Base-by-base conservation (phyloP, 2,113 vertebrate species). In the Aramus guarauna region DNA sequence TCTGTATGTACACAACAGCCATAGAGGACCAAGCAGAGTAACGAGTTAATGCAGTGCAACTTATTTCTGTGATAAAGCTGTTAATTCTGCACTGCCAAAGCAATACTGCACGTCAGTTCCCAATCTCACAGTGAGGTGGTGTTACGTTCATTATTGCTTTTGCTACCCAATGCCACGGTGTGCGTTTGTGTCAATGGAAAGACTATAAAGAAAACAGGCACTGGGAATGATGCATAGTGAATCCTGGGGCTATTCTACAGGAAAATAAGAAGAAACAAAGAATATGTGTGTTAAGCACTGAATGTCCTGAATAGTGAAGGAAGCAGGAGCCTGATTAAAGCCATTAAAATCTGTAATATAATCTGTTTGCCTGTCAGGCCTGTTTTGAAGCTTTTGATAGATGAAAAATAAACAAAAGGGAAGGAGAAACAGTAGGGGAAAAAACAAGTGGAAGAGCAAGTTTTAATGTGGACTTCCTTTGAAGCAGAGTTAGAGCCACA, bases 41-140 rank as follows among this genome's bases (percentile, higher is more conserved):
- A 73, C 1, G 6, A 26, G 36, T n/a, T 3, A 78, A 37, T 2
- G 1, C 75, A 53, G 26, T 11, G 27, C 78, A 78, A 34, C 30
- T 85, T 41, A n/a, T 47, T 74, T 91, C 7, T 59, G 77, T 17
- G 24, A 81, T n/a, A 36, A 4, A 58, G 36, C 21, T 2, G 2
- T 27, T 67, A 78, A 77, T 27, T 75, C 1, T 5, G 58, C 39
- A 29, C 62, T 81, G 62, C 29, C 43, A 52, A 68, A 64, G 45
- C 0, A 0, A 71, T 19, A 15, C 8, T 17, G 14, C 0, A 0
- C 2, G 2, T 48, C 58, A 60, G 5, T 22, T 58, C 58, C 52
- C 21, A 55, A 8, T 22, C 58, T 73, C 80, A 20, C 2, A 3
- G 41, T 41, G n/a, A 79, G 74, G 29, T 37, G 50, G 48, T 27